Evolutionary conservation across 1,140 invertebrate species (phyloP), one percentile per base, ranked within the genome.

Genomic region (Pachyrhynchus sulphureomaculatus): DNA sequence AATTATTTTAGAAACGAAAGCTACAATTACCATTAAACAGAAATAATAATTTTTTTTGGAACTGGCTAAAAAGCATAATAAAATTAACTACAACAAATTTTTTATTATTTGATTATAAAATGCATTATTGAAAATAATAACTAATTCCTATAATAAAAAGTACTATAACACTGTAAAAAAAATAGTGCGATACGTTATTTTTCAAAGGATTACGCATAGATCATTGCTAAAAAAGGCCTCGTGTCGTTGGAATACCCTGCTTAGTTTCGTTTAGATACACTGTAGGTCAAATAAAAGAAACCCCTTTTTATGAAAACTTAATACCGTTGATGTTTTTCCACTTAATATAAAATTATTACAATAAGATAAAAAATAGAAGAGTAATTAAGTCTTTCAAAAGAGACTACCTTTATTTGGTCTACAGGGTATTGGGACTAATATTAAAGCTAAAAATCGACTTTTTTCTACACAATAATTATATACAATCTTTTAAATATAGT

Each of bases 31-130:
- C 4, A 42, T 12, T 21, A 17, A 42, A 42, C 39, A n/a, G 0
- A n/a, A 42, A 5, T 12, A 42, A 42, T 2, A 42, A 20, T 13
- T 37, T 26, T 49, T 49, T 47, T n/a, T n/a, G n/a, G n/a, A n/a
- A n/a, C n/a, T 57, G 51, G 13, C 42, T 15, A 44, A 48, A 66
- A 41, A 41, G 12, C 57, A 66, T 52, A 54, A 44, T 24, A 60
- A 59, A 44, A 51, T 63, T 49, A 53, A 63, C 26, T 29, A 29
- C 26, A 29, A 29, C 26, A 10, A 29, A 29, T 29, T 29, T 29
- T 48, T 65, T 45, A 41, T 37, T 13, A 54, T 23, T 29, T 23
- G 39, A 54, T 54, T 41, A 54, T 41, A 54, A 41, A 34, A 34
- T 51, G 48, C 48, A 15, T 33, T 13, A 36, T 52, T 36, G 13